Base-by-base conservation (phyloP, 2,888 invertebrate species). In the Tetanocera ferruginea region DNA sequence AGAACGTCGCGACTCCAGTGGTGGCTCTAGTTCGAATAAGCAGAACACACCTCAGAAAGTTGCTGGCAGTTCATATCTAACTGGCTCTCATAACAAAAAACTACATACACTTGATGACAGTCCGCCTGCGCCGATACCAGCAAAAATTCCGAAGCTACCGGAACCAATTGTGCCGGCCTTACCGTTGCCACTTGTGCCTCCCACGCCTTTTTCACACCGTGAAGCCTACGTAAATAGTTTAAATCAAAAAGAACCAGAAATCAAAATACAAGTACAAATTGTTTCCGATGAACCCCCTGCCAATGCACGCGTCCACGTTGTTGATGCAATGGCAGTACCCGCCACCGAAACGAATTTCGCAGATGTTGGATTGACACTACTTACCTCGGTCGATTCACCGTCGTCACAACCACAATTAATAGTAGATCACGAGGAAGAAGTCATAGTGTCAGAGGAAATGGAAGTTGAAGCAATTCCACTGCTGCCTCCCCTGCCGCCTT, bases 231-330 rank as follows among this genome's bases (percentile, higher is more conserved):
- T 86, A 51, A 87, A 88, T 80, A 88, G 88, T 77, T 82, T 89
- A 62, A 88, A 88, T 86, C 89, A 88, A 86, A 88, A 88, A 78
- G 86, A 89, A 83, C 88, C 88, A 75, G 89, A 88, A 85, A 88
- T 88, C 81, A 89, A 89, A 87, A 88, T 88, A 76, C 86, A 89
- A 86, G 85, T 89, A 80, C 87, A 89, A 86, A 88, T 89, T 78
- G 87, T 87, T 28, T 89, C 89, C 77, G 89, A 89, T 80, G 84
- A 85, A 71, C 85, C 86, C 52, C 72, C 79, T 71, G 51, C 78
- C 14, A 69, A 57, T 14, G 43, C 31, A 49, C 62, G 43, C 19
- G 23, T 52, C 19, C 67, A 72, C 28, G n/a, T 19, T 57, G 28
- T 37, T 51, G 37, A 6, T 37, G n/a, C 57, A 69, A 49, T 14